A percentile compares a stretch with the other conserved stretches of the same genome.
phyloP scores from a whole-genome alignment of 2,888 invertebrate species.

The Agrochola lychnidis region DNA sequence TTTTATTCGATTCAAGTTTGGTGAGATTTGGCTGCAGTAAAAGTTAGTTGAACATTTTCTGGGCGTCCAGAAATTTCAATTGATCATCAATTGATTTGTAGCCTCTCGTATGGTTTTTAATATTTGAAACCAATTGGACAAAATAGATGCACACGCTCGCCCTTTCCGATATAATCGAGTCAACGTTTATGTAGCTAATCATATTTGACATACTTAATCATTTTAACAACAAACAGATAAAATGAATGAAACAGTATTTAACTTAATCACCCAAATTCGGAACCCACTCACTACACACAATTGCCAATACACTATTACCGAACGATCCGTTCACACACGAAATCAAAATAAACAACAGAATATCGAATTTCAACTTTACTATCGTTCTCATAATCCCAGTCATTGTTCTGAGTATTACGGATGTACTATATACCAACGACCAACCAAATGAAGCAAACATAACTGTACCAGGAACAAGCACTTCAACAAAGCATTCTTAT shows the following conservation, averaged over 20 bases:
- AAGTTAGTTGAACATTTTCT: not conserved
- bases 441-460: conserved; percentile 74
- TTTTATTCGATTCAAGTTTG: conserved; percentile 2
- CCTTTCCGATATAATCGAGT: not conserved
- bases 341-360: conserved; percentile 34
- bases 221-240: not conserved
- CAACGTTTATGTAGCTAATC: not conserved
- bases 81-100: not conserved
- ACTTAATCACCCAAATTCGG: no score
- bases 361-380: conserved; percentile 14
- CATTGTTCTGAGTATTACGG: conserved; percentile 57
- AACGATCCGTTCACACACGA: conserved; percentile 4
- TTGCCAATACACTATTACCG: not conserved
- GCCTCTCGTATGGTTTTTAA: not conserved
- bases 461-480: conserved; percentile 60
- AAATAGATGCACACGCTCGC: not conserved
- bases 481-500: conserved; percentile 81
- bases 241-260: not conserved
- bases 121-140: not conserved
- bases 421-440: conserved; percentile 62
- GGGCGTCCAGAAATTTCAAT: no score
- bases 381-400: conserved; percentile 44
- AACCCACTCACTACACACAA: not conserved
- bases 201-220: not conserved
- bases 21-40: not conserved